Percentiles rank a stretch among this genome's conserved stretches.
Evolutionary conservation across 2,888 invertebrate species (phyloP).

Genomic region (Agapostemon virescens): DNA sequence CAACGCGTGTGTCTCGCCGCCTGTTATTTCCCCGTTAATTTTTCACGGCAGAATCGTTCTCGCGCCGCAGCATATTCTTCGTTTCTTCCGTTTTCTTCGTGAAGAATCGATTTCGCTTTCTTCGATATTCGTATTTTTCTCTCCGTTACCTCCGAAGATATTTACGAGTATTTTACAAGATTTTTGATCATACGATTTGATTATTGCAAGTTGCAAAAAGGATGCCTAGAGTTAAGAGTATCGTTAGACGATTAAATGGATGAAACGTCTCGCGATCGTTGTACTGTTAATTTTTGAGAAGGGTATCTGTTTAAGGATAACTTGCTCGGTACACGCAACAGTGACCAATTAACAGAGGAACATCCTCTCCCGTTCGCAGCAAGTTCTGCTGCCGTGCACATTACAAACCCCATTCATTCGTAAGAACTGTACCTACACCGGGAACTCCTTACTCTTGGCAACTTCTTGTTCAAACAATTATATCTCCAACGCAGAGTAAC

Average conservation of each 20-base stretch:
- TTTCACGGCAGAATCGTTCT: constrained; percentile 46
- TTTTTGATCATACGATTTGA: background rate
- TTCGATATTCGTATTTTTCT: background rate
- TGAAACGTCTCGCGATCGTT: background rate
- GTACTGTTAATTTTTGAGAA: background rate
- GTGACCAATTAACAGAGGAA: background rate
- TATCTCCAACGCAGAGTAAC: constrained; percentile 9
- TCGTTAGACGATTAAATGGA: background rate
- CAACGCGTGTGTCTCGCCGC: constrained; percentile 41
- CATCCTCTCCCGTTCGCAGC: background rate
- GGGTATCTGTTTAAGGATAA: background rate
- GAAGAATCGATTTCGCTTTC: background rate
- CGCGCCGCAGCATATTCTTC: constrained; percentile 22
- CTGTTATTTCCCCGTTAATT: constrained; percentile 61
- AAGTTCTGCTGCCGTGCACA: background rate
- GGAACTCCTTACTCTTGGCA: constrained; percentile 3
- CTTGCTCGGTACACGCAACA: background rate
- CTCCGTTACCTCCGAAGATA: background rate
- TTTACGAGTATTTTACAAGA: background rate
- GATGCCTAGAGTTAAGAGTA: background rate
- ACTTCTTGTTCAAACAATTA: constrained; percentile 16
- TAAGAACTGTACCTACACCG: constrained; percentile 4
- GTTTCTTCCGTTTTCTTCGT: background rate
- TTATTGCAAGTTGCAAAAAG: background rate
- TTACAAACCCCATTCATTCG: background rate